Conservation (phyloP, 2,113 vertebrate genomes). For the Bubo scandiacus region DNA sequence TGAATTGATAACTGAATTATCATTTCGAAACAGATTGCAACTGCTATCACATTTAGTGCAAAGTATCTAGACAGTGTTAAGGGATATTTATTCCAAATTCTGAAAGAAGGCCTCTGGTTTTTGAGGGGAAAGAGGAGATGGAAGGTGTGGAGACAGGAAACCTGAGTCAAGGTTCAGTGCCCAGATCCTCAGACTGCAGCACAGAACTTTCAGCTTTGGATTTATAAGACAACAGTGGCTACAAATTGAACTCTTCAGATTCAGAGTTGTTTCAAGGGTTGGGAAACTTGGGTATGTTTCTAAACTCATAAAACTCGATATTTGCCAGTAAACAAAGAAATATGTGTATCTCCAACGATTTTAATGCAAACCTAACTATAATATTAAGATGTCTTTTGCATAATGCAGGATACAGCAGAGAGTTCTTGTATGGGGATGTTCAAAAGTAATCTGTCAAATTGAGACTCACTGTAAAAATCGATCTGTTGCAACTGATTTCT, state of each 20-base stretch:
- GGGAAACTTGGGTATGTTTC: not conserved
- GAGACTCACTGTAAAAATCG: not conserved
- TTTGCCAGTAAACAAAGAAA: not conserved
- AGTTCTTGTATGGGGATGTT: not conserved
- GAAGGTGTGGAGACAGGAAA: not conserved
- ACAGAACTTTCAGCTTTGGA: not conserved
- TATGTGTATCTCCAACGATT: not conserved
- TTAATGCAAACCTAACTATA: not conserved
- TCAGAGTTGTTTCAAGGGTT: not conserved
- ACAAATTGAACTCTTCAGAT: not conserved
- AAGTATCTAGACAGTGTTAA: not conserved
- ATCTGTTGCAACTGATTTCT: not conserved
- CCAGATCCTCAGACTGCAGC: not conserved
- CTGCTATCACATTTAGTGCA: not conserved
- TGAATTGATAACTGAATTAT: not conserved
- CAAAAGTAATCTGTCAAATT: not conserved
- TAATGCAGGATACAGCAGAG: not conserved
- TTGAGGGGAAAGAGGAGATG: not conserved
- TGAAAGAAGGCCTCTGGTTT: not conserved
- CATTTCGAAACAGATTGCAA: not conserved
- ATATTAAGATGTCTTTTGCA: constrained; percentile 10
- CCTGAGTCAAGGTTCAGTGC: not conserved
- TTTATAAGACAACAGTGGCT: accelerated
- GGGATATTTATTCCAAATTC: not conserved
- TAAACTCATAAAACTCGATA: not conserved